Base-by-base conservation (phyloP, 1,140 invertebrate species). In the Cydia pomonella region DNA sequence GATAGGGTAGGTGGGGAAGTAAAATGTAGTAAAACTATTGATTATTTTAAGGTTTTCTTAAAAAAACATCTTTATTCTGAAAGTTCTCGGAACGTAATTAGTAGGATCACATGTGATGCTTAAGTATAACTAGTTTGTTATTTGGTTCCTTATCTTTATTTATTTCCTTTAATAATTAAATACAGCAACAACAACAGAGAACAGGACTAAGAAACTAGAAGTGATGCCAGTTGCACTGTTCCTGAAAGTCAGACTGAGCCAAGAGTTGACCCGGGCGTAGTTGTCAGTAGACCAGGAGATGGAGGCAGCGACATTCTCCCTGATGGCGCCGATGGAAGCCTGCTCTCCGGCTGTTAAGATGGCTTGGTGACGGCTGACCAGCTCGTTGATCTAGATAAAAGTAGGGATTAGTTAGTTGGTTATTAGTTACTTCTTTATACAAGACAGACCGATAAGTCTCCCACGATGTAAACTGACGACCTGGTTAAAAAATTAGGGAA, bases 291-390 rank as follows among this genome's bases (percentile, higher is more conserved):
- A 82, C 91, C 91, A 92, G 0, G 79, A 59, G 16, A 91, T 83
- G 9, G 89, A 89, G 2, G 89, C 88, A 1, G 75, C 84, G 4
- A 92, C 86, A 33, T 92, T 91, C n/a, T 91, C 89, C 13, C 75
- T 79, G 25, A 91, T 91, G 16, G 79, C 84, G 1, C 64, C 81
- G 7, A 92, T 78, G 0, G 87, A 78, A 1, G 91, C 91, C 25
- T 74, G 41, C 73, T 92, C 91, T 2, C 84, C 91, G 5, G 91
- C 91, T 0, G 86, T 80, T 72, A 92, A 86, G 63, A 88, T 87
- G 6, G 21, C 33, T 27, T 83, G 50, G 66, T 92, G 80, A 1
- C 81, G 80, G 1, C 13, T 75, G 1, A 75, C 41, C 16, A 92
- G 84, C 1, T 81, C 77, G 6, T 84, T 77, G 13, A 91, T 84